Base-by-base conservation (phyloP, 2,888 invertebrate genomes). In the Magallana nippona region DNA sequence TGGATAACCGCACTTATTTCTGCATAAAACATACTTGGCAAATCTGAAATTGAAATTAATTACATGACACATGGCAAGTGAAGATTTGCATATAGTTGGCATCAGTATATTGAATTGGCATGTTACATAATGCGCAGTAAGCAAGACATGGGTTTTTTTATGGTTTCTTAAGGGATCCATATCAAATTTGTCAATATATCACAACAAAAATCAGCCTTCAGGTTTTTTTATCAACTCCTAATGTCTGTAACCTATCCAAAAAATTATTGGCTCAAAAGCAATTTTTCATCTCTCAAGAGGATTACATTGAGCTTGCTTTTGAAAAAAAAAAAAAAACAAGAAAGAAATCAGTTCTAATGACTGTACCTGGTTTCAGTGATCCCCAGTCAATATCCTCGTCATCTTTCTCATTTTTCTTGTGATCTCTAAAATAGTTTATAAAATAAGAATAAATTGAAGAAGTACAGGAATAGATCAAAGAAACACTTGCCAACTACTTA, bases 331-430 rank as follows among this genome's bases (percentile, higher is more conserved):
- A 32, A 17, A 60, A 15, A 60, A 60, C 62, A 62, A 11, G 10
- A 17, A 13, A 55, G 3, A 78, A 10, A 22, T 44, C 17, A 58
- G 57, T 89, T 86, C 8, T 44, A 44, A 44, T 44, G 44, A 44
- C 44, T 44, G 44, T 87, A 94, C 94, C 92, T 89, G 92, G 93
- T 95, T 98, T 98, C 86, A 99, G 96, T 91, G 98, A 97, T 89
- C 97, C 98, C 96, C 97, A 98, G 94, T 98, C 97, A 58, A 97
- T 97, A 92, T 98, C 98, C 82, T 96, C 97, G 90, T 98, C 97
- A 90, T 98, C 97, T 94, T 97, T 90, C 82, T 91, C 89, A 83
- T 91, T 91, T 89, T 92, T 91, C 83, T 91, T 91, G 17, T 88
- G 88, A 84, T 94, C 93, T 85, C 93, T 93, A 87, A 1, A 88